Base-by-base conservation (phyloP, 2,888 invertebrate species). In the Augochlorella aurata region DNA sequence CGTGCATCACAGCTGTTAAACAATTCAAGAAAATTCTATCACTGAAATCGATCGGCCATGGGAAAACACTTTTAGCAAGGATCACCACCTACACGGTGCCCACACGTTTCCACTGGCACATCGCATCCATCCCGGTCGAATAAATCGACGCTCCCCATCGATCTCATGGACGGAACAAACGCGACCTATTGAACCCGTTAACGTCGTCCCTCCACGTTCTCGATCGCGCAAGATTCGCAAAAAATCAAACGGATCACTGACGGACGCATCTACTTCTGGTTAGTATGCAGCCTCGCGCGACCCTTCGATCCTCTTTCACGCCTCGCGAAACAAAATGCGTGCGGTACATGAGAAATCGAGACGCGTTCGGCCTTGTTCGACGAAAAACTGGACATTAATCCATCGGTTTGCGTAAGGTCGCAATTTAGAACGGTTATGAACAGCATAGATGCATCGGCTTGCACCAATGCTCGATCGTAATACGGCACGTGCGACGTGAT, bases 21-120 rank as follows among this genome's bases (percentile, higher is more conserved):
- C 81, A 87, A 87, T 87, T 85, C 76, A 87, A 79, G 77, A 79
- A 81, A 82, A 85, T 77, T 74, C 61, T 75, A 70, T 77, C 79
- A 47, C 49, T 73, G 72, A 10, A 50, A 83, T 81, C 81, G 84
- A 81, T 83, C 18, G 61, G 45, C 63, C 63, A 70, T 52, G 47
- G 63, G 29, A 44, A 72, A 65, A 16, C 69, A 21, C 47, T 54
- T 66, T 52, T 24, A 10, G 4, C 18, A n/a, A 29, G 47, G 65
- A 68, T 70, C 65, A 77, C 49, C 24, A 14, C 49, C 66, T 38
- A 18, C 29, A 38, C 12, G n/a, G 7, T 16, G 12, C 29, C 47
- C 21, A 61, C 47, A 9, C 38, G 47, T 9, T 16, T n/a, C 12
- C 47, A 58, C 16, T 29, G 8, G 24, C 44, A 7, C 38, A 4